A percentile compares a stretch with the other conserved stretches of the same genome.
These are phyloP conservation scores for Oscheius sp. DNA, from an alignment of 2,888 invertebrate genomes.

Conservation along the genomic window DNA sequence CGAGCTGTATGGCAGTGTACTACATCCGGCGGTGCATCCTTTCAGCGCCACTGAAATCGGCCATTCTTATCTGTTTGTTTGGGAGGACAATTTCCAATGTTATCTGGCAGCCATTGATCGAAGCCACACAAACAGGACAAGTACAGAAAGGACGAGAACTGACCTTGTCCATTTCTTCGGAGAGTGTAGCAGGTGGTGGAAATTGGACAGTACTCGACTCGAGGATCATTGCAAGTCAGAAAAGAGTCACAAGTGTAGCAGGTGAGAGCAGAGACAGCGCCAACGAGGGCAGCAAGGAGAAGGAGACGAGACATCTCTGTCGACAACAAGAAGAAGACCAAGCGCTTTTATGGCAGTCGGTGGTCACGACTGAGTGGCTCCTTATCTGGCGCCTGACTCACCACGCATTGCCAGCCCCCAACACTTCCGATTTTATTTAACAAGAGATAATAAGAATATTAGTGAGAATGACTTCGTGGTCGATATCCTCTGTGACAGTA, in stretches of 20 bases:
- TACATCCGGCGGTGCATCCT: conserved; percentile 25
- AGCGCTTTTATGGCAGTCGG: conserved; percentile 24
- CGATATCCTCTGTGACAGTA: background rate
- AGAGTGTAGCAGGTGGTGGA: conserved; percentile 33
- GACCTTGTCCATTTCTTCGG: conserved; percentile 16
- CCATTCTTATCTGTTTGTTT: conserved; percentile 21
- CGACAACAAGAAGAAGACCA: background rate
- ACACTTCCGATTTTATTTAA: background rate
- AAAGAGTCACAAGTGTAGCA: conserved; percentile 36
- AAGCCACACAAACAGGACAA: background rate
- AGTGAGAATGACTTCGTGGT: background rate
- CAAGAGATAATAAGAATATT: background rate
- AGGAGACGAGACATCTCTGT: conserved; percentile 19
- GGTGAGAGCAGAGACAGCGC: conserved; percentile 6
- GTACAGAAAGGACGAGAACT: background rate
- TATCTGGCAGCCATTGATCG: background rate
- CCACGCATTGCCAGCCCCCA: conserved; percentile 19
- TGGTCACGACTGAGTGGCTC: conserved; percentile 25
- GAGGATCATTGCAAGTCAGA: conserved; percentile 23
- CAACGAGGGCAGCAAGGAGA: conserved; percentile 19
- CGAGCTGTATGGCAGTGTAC: conserved; percentile 1
- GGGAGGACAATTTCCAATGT: background rate
- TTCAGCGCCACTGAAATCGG: conserved; percentile 24
- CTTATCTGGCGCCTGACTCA: conserved; percentile 33
- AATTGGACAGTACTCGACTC: conserved; percentile 19